phyloP scores from a whole-genome alignment of 2,888 invertebrate genomes.

The Drosophila colorata region DNA sequence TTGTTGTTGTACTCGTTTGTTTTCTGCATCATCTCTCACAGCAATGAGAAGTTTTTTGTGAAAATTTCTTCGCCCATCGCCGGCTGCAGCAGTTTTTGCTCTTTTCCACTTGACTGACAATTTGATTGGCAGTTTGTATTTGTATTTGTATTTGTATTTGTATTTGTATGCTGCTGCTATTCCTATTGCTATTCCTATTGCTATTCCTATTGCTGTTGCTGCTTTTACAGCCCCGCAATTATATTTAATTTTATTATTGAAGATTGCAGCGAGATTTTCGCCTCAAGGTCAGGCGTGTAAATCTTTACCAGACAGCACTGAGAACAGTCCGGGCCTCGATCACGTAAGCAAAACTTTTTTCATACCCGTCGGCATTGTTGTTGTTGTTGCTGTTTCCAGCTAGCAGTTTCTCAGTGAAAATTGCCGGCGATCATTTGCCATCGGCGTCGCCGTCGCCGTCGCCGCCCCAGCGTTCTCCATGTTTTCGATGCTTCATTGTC shows the following conservation, averaged over 20 bases:
- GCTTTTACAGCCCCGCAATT: constrained; percentile 75
- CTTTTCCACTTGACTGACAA: constrained; percentile 79
- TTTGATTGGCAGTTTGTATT: constrained; percentile 77
- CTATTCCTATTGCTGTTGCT: constrained; percentile 26
- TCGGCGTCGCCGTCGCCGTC: constrained; percentile 29
- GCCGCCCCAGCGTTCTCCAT: constrained; percentile 42
- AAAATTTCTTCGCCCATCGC: constrained; percentile 71
- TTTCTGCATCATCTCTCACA: constrained; percentile 74
- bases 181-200: constrained; percentile 27
- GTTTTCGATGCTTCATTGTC: constrained; percentile 62
- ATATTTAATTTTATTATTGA: constrained; percentile 83
- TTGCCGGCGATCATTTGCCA: constrained; percentile 47
- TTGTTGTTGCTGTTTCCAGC: constrained; percentile 49
- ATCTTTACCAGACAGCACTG: constrained; percentile 72
- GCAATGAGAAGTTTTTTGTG: constrained; percentile 72
- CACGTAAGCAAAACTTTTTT: constrained; percentile 75
- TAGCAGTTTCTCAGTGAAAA: constrained; percentile 47
- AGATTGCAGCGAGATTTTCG: constrained; percentile 81
- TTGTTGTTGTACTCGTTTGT: constrained; percentile 51
- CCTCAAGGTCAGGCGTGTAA: constrained; percentile 78
- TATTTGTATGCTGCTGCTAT: constrained; percentile 43
- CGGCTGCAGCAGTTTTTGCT: constrained; percentile 75
- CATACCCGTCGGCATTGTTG: constrained; percentile 22
- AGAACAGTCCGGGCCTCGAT: constrained; percentile 59
- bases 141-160: constrained; percentile 62